Evolutionary conservation across 2,888 invertebrate genomes (phyloP).

Genomic region (Tanytarsus gracilentus): DNA sequence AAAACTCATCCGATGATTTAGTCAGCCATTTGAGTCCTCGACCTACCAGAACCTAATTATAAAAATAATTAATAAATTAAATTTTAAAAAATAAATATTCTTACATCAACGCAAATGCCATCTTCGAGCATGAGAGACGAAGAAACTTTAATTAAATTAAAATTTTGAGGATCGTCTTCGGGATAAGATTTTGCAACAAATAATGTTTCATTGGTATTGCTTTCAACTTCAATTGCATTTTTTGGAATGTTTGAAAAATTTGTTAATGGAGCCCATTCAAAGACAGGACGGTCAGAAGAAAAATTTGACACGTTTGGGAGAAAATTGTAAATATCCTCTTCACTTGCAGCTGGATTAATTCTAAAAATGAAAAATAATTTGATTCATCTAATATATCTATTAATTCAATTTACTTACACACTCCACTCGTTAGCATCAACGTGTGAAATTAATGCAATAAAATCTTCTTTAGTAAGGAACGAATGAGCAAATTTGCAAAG

Average conservation of each 20-base stretch:
- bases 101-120: conserved; percentile 4
- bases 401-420: background rate
- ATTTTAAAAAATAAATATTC: background rate
- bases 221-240: background rate
- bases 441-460: background rate
- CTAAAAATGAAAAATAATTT: background rate
- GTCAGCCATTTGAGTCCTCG: background rate
- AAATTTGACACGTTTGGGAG: background rate
- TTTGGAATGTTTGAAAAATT: background rate
- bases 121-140: too few species aligned
- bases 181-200: background rate
- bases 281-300: background rate
- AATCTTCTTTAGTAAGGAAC: background rate
- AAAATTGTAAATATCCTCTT: background rate
- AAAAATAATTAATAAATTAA: background rate
- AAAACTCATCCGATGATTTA: background rate
- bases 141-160: too few species aligned
- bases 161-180: background rate
- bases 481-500: background rate
- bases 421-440: background rate
- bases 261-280: background rate
- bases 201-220: background rate
- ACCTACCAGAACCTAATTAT: background rate
- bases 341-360: background rate
- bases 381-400: background rate